These are phyloP conservation scores for Chymomyza caudatula DNA, from an alignment of 2,888 invertebrate genomes.

Conservation along the genomic window DNA sequence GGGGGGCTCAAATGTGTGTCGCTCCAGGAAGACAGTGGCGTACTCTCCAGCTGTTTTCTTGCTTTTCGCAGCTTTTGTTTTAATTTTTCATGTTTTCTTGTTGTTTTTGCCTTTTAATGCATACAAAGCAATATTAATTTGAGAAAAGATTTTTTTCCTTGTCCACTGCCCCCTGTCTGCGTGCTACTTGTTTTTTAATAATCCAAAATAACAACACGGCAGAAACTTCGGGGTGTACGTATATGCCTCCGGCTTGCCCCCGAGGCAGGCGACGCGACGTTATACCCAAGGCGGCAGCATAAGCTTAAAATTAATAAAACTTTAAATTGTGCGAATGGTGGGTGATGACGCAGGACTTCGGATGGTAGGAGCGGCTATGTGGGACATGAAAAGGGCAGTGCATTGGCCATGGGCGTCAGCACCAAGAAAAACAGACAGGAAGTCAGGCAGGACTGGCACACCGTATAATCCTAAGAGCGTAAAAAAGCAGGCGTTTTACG, in stretches of 20 bases:
- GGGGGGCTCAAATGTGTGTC: neutral
- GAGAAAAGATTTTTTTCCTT: slow-evolving; percentile 54
- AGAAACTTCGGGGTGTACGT: neutral
- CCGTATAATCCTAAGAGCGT: neutral
- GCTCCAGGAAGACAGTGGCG: slow-evolving; percentile 52
- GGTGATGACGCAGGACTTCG: neutral
- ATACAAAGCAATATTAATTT: slow-evolving; percentile 65
- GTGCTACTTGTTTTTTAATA: slow-evolving; percentile 64
- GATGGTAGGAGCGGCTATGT: neutral
- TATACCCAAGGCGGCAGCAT: slow-evolving; percentile 9
- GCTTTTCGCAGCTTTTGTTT: neutral
- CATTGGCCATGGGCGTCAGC: neutral
- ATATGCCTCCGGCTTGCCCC: neutral
- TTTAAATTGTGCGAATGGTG: slow-evolving; percentile 51
- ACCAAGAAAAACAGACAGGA: neutral
- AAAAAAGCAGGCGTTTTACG: neutral
- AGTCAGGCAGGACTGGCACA: neutral
- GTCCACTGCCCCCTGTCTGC: slow-evolving; percentile 3
- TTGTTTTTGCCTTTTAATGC: slow-evolving; percentile 14
- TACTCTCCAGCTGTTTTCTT: slow-evolving; percentile 36
- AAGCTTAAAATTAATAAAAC: slow-evolving; percentile 60
- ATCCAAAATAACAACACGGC: slow-evolving; percentile 25
- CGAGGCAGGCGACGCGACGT: neutral
- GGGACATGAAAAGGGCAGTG: neutral
- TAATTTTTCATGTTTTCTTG: slow-evolving; percentile 5